These are phyloP conservation scores for Hyles euphorbiae DNA, from an alignment of 1,140 invertebrate genomes.

Conservation along the genomic window DNA sequence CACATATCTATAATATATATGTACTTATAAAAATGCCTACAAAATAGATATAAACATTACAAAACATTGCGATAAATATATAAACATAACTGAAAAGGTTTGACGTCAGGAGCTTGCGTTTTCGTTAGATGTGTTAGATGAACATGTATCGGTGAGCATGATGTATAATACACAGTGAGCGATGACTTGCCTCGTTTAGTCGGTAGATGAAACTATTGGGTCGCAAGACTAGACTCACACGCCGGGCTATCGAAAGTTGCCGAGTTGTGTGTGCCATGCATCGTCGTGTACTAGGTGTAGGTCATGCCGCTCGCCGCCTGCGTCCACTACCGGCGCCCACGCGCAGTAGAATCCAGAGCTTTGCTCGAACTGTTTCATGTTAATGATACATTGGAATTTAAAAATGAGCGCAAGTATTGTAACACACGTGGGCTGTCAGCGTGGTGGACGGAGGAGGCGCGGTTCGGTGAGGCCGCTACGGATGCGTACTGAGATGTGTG, in stretches of 20 bases:
- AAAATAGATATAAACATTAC: neutral
- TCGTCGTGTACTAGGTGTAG: slow-evolving; percentile 24
- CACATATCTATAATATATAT: slow-evolving; percentile 1
- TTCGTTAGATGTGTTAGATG: slow-evolving; percentile 47
- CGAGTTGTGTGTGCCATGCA: slow-evolving; percentile 49
- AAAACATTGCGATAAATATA: slow-evolving; percentile 4
- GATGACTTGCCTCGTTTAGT: slow-evolving; percentile 43
- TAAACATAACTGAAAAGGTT: neutral
- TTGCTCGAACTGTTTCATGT: neutral
- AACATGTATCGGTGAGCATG: slow-evolving; percentile 50
- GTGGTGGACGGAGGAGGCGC: too few relatives aligned
- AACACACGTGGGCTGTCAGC: too few relatives aligned
- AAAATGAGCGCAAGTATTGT: too few relatives aligned
- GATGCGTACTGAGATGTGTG: neutral
- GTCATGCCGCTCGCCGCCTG: slow-evolving; percentile 4
- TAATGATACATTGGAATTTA: too few relatives aligned
- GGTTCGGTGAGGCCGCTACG: neutral
- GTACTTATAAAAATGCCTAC: neutral
- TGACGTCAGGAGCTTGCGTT: slow-evolving; percentile 33
- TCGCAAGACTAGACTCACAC: slow-evolving; percentile 12
- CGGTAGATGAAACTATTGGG: slow-evolving; percentile 30
- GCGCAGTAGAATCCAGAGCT: neutral
- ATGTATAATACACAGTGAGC: slow-evolving; percentile 48
- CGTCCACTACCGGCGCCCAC: neutral
- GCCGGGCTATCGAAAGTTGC: slow-evolving; percentile 21